Evolutionary conservation across 2,797 vertebrate species (phyloP).

Genomic region (Champsocephalus gunnari): DNA sequence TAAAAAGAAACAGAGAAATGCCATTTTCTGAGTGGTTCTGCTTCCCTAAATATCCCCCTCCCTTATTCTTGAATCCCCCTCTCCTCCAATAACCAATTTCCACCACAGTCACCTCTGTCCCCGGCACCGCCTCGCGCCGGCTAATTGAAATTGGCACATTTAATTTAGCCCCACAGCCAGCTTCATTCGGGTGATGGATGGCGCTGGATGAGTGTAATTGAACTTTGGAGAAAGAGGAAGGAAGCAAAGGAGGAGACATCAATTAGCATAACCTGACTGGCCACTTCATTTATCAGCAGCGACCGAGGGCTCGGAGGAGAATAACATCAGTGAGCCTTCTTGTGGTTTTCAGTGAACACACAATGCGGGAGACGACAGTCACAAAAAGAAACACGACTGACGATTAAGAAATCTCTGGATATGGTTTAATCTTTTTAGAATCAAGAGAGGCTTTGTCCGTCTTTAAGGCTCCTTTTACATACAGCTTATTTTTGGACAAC

Average conservation of each 20-base stretch:
- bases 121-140: constrained; percentile 54
- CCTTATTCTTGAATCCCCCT: constrained; percentile 47
- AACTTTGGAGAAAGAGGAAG: constrained; percentile 84
- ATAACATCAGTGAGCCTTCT: constrained; percentile 40
- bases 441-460: background rate
- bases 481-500: constrained; percentile 28
- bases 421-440: constrained; percentile 18
- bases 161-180: constrained; percentile 83
- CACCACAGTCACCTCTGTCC: constrained; percentile 73
- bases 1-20: background rate
- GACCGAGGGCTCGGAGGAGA: constrained; percentile 53
- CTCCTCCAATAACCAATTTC: constrained; percentile 68
- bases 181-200: constrained; percentile 86
- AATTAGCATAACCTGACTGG: constrained; percentile 82
- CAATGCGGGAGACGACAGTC: background rate
- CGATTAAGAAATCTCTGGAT: constrained; percentile 21
- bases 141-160: constrained; percentile 87
- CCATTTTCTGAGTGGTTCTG: constrained; percentile 1
- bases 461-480: constrained; percentile 14
- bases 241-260: constrained; percentile 81
- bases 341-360: constrained; percentile 6
- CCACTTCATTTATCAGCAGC: constrained; percentile 81
- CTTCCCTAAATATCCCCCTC: background rate
- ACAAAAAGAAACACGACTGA: background rate
- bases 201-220: constrained; percentile 84